Evolutionary conservation across 2,888 invertebrate species (phyloP), one percentile per base, ranked within the genome.

Genomic region (Psylliodes chrysocephalus): DNA sequence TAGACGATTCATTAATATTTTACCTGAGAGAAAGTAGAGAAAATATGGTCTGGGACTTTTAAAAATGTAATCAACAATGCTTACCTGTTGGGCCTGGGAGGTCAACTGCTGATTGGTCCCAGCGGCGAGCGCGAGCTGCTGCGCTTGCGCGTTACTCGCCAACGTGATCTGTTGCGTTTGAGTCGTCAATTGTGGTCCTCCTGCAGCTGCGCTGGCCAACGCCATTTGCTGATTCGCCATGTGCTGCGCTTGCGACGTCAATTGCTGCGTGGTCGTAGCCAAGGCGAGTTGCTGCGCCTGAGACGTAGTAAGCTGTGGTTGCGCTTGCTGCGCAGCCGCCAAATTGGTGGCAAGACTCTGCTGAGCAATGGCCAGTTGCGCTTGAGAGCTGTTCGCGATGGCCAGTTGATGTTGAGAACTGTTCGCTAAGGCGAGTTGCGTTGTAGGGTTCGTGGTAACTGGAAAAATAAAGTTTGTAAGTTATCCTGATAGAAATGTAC

Each of bases 361-460:
- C 63, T 81, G 81, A 2, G 82, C 82, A 55, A 82, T 81, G 8
- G 82, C 81, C 30, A 82, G 69, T 60, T 82, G 82, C 5, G 81
- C 81, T 68, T 81, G 81, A 10, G 81, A 79, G 69, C 78, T 82
- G 65, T 77, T 82, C 1, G 80, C 81, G 38, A 82, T 70, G 8
- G 82, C 81, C 30, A 82, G 69, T 60, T 82, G 82, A 4, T 81
- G 81, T 68, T 81, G 81, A 8, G 81, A 79, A 70, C 78, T 82
- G 65, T 77, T 82, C 1, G 80, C 81, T 35, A 82, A 69, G n/a
- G 81, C 78, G 22, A 82, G 63, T 69, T 82, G 82, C 12, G 81
- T 75, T 2, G 81, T 69, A 30, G 81, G 82, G 70, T 82, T 82
- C 25, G 82, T 82, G 17, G 81, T 82, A 22, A 82, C 82, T 81